Conservation (phyloP, 2,113 vertebrate genomes). For the Pungitius pungitius region DNA sequence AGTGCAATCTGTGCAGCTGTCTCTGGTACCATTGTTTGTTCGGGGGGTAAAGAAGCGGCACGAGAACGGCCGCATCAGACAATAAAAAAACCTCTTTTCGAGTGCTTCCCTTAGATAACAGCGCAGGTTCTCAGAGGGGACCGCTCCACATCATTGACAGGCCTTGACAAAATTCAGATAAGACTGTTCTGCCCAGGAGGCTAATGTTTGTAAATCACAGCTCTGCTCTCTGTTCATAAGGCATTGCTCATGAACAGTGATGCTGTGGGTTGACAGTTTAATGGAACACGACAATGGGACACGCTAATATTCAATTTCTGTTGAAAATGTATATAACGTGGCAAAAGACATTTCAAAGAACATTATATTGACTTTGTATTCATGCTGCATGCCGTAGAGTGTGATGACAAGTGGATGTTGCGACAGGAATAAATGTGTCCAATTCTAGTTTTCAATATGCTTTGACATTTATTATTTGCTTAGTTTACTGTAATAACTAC, state of each 20-base stretch:
- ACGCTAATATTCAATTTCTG: conserved; percentile 36
- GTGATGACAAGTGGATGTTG: conserved; percentile 36
- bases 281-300: conserved; percentile 30
- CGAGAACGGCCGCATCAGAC: conserved; percentile 49
- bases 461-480: conserved; percentile 42
- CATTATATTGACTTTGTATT: conserved; percentile 14
- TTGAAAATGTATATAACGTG: conserved; percentile 48
- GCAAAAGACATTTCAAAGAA: conserved; percentile 36
- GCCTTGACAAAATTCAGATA: conserved; percentile 64
- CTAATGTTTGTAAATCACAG: conserved; percentile 66
- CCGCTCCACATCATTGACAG: conserved; percentile 44
- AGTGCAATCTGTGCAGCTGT: conserved; percentile 69
- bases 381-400: conserved; percentile 7
- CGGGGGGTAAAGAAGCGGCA: conserved; percentile 33
- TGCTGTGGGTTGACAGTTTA: conserved; percentile 51
- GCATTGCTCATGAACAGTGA: conserved; percentile 34
- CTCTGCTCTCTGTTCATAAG: conserved; percentile 16
- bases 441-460: conserved; percentile 27
- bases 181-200: conserved; percentile 46
- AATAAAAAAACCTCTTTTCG: conserved; percentile 59
- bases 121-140: conserved; percentile 35
- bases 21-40: conserved; percentile 64
- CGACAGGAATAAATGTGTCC: conserved; percentile 31
- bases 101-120: conserved; percentile 56
- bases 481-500: conserved; percentile 12